A percentile compares a stretch with the other conserved stretches of the same genome.
phyloP scores from a whole-genome alignment of 2,888 invertebrate genomes.

The Helleia helle region DNA sequence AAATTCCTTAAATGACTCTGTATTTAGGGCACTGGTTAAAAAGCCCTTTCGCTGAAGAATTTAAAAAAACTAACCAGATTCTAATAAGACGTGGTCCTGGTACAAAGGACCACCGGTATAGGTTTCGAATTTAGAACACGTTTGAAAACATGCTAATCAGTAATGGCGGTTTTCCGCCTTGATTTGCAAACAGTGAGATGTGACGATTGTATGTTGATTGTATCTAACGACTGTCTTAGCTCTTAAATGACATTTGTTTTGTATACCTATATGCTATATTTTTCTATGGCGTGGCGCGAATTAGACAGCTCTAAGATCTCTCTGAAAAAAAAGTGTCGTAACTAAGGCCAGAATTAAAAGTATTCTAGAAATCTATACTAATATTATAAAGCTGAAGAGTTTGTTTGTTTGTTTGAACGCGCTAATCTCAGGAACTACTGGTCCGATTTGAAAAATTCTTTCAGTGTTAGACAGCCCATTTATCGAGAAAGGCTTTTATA shows the following conservation, averaged over 20 bases:
- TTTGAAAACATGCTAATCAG: slow-evolving; percentile 50
- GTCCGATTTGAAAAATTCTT: too few species aligned
- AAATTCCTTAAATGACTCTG: neutral
- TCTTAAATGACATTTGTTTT: neutral
- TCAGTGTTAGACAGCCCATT: too few species aligned
- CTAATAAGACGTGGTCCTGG: neutral
- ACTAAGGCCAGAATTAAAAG: too few species aligned
- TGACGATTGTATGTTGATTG: slow-evolving; percentile 66
- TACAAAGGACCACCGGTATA: slow-evolving; percentile 41
- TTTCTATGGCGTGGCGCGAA: too few species aligned
- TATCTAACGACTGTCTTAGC: slow-evolving; percentile 1
- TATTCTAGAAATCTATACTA: too few species aligned
- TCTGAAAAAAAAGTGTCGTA: too few species aligned
- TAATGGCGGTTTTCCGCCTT: slow-evolving; percentile 38
- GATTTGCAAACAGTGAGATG: slow-evolving; percentile 64
- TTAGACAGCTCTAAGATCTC: too few species aligned
- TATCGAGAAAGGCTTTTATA: too few species aligned
- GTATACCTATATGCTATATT: neutral
- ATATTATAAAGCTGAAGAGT: too few species aligned
- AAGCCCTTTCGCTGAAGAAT: too few species aligned
- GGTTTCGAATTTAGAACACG: slow-evolving; percentile 47
- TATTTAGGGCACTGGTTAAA: slow-evolving; percentile 1
- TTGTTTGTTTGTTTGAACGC: too few species aligned
- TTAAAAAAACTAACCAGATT: slow-evolving; percentile 3
- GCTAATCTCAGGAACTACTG: too few species aligned